These are phyloP conservation scores for Adelges cooleyi DNA, from an alignment of 1,140 invertebrate species.

Conservation along the genomic window DNA sequence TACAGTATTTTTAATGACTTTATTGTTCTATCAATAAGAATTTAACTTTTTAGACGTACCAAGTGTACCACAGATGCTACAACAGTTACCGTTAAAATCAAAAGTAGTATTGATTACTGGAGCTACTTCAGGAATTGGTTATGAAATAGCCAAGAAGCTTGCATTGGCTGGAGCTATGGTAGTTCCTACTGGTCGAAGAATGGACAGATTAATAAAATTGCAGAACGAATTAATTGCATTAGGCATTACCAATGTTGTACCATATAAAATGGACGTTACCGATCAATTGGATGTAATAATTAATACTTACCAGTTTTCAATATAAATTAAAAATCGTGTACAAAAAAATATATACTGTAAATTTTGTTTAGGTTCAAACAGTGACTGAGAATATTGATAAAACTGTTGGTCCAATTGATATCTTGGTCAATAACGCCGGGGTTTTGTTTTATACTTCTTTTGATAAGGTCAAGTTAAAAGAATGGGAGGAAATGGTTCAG, in stretches of 20 bases:
- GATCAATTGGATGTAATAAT: conserved; percentile 30
- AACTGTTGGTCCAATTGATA: conserved; percentile 32
- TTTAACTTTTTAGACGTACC: too few relatives aligned
- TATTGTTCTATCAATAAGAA: too few relatives aligned
- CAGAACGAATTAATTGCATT: conserved; percentile 8
- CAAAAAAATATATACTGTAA: too few relatives aligned
- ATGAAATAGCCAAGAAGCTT: conserved; percentile 31
- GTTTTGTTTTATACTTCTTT: conserved; percentile 34
- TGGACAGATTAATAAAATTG: conserved; percentile 30
- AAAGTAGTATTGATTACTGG: conserved; percentile 35
- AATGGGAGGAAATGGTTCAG: conserved; percentile 34
- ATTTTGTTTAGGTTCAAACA: conserved; percentile 30
- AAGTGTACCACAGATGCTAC: too few relatives aligned
- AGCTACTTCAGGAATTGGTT: conserved; percentile 35
- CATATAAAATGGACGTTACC: conserved; percentile 33
- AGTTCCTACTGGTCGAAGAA: conserved; percentile 32
- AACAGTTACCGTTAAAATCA: conserved; percentile 17
- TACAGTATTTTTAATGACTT: too few relatives aligned
- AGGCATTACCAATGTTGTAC: conserved; percentile 17
- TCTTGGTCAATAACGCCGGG: conserved; percentile 35
- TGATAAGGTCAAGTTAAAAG: conserved; percentile 31
- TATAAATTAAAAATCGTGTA: too few relatives aligned
- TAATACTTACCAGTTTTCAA: too few relatives aligned
- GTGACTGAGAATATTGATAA: conserved; percentile 30
- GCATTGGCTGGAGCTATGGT: conserved; percentile 33